A percentile compares a stretch with the other conserved stretches of the same genome.
Evolutionary conservation across 2,113 vertebrate species (phyloP).

Genomic region (Eonycteris spelaea): DNA sequence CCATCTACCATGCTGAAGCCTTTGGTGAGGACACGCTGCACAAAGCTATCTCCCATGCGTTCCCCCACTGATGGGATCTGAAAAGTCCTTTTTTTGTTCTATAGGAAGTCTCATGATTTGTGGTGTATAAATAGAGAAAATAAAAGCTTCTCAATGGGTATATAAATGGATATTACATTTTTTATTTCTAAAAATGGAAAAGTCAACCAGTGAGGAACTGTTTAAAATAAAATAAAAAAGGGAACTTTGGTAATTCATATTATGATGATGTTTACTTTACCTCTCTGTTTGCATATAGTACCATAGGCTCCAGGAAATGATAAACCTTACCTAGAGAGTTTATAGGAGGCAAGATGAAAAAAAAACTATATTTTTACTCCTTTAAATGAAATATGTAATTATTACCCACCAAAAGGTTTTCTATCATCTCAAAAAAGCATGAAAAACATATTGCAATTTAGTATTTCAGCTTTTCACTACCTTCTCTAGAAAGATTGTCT

Average conservation of each 20-base stretch:
- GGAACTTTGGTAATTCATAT: background rate
- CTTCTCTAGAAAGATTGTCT: background rate
- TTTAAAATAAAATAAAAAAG: background rate
- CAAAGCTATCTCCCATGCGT: background rate
- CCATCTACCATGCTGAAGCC: background rate
- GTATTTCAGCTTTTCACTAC: conserved; percentile 1
- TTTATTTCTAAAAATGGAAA: background rate
- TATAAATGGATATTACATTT: background rate
- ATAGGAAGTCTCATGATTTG: background rate
- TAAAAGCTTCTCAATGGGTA: background rate
- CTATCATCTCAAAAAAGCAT: background rate
- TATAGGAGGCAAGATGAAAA: background rate
- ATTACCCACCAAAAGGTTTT: background rate
- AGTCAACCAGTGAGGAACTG: background rate
- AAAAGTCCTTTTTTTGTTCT: background rate
- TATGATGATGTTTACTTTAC: background rate
- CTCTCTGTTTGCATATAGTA: background rate
- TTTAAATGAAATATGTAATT: background rate
- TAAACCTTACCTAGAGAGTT: background rate
- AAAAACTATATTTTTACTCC: background rate
- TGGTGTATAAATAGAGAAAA: background rate
- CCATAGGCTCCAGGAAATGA: background rate
- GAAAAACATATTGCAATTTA: background rate
- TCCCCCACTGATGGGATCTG: background rate
- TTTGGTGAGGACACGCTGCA: background rate